Percentiles rank a stretch among this genome's conserved stretches.
phyloP scores from a whole-genome alignment of 2,797 vertebrate species.

The Pseudochirops corinnae region DNA sequence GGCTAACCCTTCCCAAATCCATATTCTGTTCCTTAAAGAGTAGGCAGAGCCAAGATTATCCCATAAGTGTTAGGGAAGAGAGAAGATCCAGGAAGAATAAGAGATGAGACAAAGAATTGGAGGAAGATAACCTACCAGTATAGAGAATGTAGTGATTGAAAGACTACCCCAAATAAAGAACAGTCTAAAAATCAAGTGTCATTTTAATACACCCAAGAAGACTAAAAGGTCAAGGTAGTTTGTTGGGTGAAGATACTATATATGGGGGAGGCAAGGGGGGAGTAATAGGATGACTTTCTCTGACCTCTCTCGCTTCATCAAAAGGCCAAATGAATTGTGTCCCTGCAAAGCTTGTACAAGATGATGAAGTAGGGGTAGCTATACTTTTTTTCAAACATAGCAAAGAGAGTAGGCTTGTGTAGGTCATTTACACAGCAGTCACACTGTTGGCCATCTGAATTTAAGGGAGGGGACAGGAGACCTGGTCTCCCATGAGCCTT shows the following conservation, averaged over 20 bases:
- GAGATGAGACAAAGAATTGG: background rate
- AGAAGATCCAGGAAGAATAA: background rate
- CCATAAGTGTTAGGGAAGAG: background rate
- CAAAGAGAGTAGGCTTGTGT: background rate
- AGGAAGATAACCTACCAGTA: background rate
- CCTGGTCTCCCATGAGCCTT: background rate
- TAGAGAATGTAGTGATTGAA: background rate
- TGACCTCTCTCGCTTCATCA: background rate
- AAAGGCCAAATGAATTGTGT: background rate
- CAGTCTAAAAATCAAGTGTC: background rate
- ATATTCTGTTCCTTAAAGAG: background rate
- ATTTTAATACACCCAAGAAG: background rate
- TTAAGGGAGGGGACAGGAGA: background rate
- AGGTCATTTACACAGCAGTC: background rate
- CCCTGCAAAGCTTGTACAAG: background rate
- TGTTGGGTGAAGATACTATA: background rate
- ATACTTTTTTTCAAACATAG: background rate
- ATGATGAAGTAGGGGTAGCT: background rate
- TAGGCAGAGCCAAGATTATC: background rate
- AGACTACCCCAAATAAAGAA: background rate
- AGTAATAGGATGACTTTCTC: background rate
- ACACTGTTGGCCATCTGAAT: background rate
- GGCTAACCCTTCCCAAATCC: background rate
- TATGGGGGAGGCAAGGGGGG: accelerated
- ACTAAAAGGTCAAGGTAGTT: background rate